These are phyloP conservation scores for Adrianichthys oophorus DNA, from an alignment of 2,797 vertebrate genomes.

Conservation along the genomic window DNA sequence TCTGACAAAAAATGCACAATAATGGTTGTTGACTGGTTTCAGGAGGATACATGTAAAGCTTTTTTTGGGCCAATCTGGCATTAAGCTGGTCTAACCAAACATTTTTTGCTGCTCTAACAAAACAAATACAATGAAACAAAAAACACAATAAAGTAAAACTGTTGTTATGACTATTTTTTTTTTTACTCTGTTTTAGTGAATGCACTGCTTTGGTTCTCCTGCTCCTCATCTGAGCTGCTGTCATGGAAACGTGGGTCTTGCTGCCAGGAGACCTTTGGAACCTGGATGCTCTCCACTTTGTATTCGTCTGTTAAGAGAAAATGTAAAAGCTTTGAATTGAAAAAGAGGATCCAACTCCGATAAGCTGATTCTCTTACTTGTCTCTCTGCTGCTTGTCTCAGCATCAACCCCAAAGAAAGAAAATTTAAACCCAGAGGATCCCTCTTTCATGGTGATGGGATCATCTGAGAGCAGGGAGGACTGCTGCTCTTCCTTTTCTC, in stretches of 20 bases:
- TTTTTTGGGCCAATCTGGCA: too few species aligned
- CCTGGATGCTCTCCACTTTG: conserved; percentile 72
- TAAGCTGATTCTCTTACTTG: conserved; percentile 66
- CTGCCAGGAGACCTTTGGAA: conserved; percentile 81
- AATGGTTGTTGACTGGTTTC: too few species aligned
- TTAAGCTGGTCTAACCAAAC: too few species aligned
- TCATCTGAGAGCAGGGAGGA: conserved; percentile 27
- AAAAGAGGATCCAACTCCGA: not conserved
- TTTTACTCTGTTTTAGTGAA: conserved; percentile 42
- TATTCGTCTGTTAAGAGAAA: conserved; percentile 74
- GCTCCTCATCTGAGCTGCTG: conserved; percentile 89
- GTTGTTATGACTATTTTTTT: not conserved
- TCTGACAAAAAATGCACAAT: too few species aligned
- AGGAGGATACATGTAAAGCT: too few species aligned
- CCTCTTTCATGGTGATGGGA: conserved; percentile 12
- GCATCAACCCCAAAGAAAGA: conserved; percentile 85
- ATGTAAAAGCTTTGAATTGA: not conserved
- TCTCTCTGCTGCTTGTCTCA: conserved; percentile 43
- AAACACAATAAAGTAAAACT: not conserved
- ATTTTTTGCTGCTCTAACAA: not conserved
- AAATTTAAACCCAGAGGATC: conserved; percentile 80
- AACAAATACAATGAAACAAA: not conserved
- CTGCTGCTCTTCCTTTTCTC: conserved; percentile 35
- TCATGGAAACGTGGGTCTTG: conserved; percentile 85
- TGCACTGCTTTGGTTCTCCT: conserved; percentile 58